A percentile compares a stretch with the other conserved stretches of the same genome.
phyloP scores from a whole-genome alignment of 2,797 vertebrate genomes.

The Hipposideros larvatus region DNA sequence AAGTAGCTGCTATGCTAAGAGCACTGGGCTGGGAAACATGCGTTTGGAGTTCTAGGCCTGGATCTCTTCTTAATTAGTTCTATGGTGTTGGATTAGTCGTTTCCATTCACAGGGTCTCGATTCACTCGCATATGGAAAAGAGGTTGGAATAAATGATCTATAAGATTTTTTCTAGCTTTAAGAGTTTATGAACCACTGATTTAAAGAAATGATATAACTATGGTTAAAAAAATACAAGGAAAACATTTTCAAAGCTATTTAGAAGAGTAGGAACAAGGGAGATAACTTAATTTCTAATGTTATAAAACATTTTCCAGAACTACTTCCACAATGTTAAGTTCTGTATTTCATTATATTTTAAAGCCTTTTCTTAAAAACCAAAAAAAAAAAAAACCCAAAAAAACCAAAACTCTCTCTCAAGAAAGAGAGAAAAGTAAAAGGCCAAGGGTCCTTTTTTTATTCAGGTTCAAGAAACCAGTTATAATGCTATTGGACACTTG shows the following conservation, averaged over 20 bases:
- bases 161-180: not conserved
- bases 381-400: not conserved
- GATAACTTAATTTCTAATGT: not conserved
- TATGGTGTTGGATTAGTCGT: not conserved
- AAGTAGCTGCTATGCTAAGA: not conserved
- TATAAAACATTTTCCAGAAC: not conserved
- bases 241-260: conserved; percentile 16
- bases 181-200: not conserved
- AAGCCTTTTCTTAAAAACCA: not conserved
- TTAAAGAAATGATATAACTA: not conserved
- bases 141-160: not conserved
- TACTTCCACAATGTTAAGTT: not conserved
- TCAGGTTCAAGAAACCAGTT: not conserved
- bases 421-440: not conserved
- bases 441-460: not conserved
- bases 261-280: not conserved
- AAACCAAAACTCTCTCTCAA: too few species aligned
- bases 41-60: not conserved
- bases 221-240: not conserved
- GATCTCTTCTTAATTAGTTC: not conserved
- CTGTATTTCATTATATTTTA: not conserved
- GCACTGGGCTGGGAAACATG: not conserved
- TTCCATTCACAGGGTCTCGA: not conserved
- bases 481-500: not conserved
- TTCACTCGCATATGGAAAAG: not conserved